Evolutionary conservation across 2,888 invertebrate species (phyloP).

Genomic region (Malacosoma neustria): DNA sequence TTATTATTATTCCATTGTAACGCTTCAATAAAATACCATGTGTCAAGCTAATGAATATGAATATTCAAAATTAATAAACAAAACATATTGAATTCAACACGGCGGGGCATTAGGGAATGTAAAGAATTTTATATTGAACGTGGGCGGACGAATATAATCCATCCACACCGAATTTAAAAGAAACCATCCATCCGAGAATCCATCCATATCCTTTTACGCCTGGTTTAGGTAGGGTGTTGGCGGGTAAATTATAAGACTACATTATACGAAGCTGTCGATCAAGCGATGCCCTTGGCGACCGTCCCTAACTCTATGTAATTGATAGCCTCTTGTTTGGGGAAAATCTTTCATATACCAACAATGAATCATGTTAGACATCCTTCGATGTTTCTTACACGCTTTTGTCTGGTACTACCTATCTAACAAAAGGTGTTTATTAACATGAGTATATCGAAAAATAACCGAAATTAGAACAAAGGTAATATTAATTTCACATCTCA

Average conservation of each 20-base stretch:
- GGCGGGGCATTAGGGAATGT: not conserved
- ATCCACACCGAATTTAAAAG: conserved; percentile 38
- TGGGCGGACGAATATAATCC: conserved; percentile 30
- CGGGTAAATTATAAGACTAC: conserved; percentile 29
- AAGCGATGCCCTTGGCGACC: conserved; percentile 44
- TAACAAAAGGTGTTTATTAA: too few species aligned
- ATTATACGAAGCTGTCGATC: conserved; percentile 52
- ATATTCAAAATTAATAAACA: too few species aligned
- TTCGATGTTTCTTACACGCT: too few species aligned
- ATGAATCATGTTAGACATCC: conserved; percentile 8
- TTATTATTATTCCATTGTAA: too few species aligned
- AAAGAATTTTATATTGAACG: conserved; percentile 3
- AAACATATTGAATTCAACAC: too few species aligned
- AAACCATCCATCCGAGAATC: conserved; percentile 35
- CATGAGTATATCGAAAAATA: too few species aligned
- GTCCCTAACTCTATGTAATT: conserved; percentile 40
- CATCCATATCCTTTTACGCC: conserved; percentile 41
- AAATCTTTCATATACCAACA: conserved; percentile 13
- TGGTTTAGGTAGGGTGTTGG: conserved; percentile 28
- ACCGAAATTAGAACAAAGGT: too few species aligned
- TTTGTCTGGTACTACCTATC: too few species aligned
- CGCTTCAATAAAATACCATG: too few species aligned
- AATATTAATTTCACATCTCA: too few species aligned
- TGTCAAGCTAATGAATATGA: too few species aligned
- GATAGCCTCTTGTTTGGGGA: conserved; percentile 37